These are phyloP conservation scores for Melanerpes formicivorus DNA, from an alignment of 2,113 vertebrate species.

Conservation along the genomic window DNA sequence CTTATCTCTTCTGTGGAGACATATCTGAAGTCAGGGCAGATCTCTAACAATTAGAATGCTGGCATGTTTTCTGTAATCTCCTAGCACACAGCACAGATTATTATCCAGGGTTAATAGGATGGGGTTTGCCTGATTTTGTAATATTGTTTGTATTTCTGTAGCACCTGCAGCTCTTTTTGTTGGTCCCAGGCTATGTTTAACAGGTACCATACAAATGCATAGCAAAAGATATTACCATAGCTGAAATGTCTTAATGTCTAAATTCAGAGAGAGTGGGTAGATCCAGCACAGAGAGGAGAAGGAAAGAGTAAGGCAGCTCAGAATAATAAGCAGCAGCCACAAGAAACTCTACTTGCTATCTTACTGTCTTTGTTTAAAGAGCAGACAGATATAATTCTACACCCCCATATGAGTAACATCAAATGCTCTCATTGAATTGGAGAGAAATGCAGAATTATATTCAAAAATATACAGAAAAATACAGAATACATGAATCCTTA, in stretches of 20 bases:
- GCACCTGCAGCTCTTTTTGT: background rate
- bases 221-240: background rate
- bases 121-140: background rate
- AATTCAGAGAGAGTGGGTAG: background rate
- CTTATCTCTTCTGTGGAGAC: background rate
- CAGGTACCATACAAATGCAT: background rate
- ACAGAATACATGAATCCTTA: no score
- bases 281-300: background rate
- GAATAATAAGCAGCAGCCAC: background rate
- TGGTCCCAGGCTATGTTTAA: background rate
- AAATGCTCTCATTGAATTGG: no score
- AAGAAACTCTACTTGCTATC: background rate
- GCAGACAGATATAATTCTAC: no score
- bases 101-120: background rate
- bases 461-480: no score
- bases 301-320: background rate
- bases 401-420: no score
- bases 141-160: background rate
- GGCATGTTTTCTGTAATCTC: background rate
- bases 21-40: background rate
- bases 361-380: background rate
- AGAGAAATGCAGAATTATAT: no score
- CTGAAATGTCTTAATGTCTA: background rate
- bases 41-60: background rate
- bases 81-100: background rate